A percentile compares a stretch with the other conserved stretches of the same genome.
These are phyloP conservation scores for Coptotermes formosanus DNA, from an alignment of 1,140 invertebrate genomes.

Conservation along the genomic window DNA sequence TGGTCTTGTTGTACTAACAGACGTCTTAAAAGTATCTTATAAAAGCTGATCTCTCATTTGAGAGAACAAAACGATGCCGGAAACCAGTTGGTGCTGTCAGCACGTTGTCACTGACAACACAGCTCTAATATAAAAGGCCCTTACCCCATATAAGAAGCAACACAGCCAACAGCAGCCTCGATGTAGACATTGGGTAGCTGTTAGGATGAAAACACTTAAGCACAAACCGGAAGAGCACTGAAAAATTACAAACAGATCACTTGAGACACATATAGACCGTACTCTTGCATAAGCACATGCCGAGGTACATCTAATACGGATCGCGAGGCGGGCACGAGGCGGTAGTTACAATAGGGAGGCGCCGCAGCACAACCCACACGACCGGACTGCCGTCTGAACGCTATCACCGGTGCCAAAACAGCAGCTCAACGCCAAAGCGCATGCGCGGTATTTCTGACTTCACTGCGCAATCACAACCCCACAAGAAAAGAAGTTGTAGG, in stretches of 20 bases:
- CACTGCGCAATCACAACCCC: conserved; percentile 2
- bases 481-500: background rate
- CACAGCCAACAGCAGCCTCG: background rate
- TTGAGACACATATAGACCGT: background rate
- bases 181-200: background rate
- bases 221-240: background rate
- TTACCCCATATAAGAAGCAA: background rate
- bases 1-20: too few species aligned
- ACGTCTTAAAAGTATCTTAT: too few species aligned
- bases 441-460: background rate
- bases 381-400: background rate
- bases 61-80: too few species aligned
- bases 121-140: background rate
- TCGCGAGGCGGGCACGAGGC: background rate
- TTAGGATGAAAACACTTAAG: background rate
- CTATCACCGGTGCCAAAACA: background rate
- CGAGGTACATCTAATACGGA: too few species aligned
- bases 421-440: background rate
- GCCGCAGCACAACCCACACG: background rate
- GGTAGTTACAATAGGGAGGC: background rate
- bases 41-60: too few species aligned
- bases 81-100: too few species aligned
- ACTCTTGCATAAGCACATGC: too few species aligned
- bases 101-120: too few species aligned
- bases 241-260: background rate